Evolutionary conservation across 2,113 vertebrate genomes (phyloP).

Genomic region (Seriola dumerili): DNA sequence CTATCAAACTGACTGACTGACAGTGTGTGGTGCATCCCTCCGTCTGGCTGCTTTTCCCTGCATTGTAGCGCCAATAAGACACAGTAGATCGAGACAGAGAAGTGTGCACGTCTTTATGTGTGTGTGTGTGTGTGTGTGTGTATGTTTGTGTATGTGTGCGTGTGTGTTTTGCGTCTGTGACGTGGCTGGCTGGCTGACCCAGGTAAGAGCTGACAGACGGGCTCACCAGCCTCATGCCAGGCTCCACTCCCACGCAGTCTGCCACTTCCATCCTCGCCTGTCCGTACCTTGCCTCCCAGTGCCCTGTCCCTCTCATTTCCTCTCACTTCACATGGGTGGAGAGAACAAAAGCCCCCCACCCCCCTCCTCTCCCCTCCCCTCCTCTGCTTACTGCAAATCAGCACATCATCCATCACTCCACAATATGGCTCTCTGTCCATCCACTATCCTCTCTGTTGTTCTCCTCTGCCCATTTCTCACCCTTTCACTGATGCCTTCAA

Average conservation of each 20-base stretch:
- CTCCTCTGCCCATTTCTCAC: conserved; percentile 5
- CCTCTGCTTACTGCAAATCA: conserved; percentile 11
- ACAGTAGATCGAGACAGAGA: conserved; percentile 37
- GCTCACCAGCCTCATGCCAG: conserved; percentile 47
- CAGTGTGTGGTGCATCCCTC: conserved; percentile 51
- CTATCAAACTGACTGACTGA: conserved; percentile 69
- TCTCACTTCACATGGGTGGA: conserved; percentile 11
- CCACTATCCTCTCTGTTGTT: not conserved
- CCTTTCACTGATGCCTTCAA: conserved; percentile 38
- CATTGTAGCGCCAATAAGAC: conserved; percentile 49
- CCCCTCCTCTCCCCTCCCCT: not conserved
- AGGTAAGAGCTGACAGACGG: conserved; percentile 75
- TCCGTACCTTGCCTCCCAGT: conserved; percentile 24
- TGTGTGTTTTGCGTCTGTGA: conserved; percentile 11
- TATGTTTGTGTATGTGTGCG: not conserved
- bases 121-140: conserved; percentile 1
- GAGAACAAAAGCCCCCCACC: conserved; percentile 30
- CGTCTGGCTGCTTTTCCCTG: conserved; percentile 50
- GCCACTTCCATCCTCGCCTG: conserved; percentile 43
- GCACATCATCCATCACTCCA: not conserved
- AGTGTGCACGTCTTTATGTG: conserved; percentile 12
- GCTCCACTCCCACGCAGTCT: conserved; percentile 65
- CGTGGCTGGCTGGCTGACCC: conserved; percentile 52
- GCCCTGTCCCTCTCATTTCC: conserved; percentile 22
- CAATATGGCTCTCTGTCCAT: not conserved